phyloP scores from a whole-genome alignment of 2,113 vertebrate genomes.

The Syngnathus typhle region DNA sequence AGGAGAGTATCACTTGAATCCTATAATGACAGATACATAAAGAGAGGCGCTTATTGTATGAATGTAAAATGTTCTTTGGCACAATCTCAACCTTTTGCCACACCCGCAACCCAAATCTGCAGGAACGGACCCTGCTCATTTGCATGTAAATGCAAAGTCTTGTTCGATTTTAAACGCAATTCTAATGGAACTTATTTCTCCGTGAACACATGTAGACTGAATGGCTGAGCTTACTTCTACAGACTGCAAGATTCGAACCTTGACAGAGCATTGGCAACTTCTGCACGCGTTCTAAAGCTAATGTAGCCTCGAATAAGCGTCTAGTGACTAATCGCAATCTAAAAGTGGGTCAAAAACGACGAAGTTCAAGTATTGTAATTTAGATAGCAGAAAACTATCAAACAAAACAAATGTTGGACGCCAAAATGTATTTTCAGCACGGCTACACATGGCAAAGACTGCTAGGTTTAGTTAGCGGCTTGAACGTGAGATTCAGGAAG shows the following conservation, averaged over 20 bases:
- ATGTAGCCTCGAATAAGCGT: neutral
- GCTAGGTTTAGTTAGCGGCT: constrained; percentile 8
- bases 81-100: neutral
- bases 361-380: neutral
- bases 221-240: neutral
- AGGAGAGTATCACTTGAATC: constrained; percentile 55
- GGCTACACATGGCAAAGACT: too few species aligned
- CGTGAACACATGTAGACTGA: neutral
- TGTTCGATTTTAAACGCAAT: neutral
- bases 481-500: constrained; percentile 28
- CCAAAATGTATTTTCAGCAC: neutral
- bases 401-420: neutral
- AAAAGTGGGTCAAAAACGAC: neutral
- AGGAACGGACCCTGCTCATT: too few species aligned
- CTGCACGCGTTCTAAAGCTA: neutral
- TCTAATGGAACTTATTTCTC: neutral
- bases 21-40: neutral
- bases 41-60: neutral
- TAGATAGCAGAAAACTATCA: neutral
- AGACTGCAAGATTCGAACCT: neutral
- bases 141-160: neutral
- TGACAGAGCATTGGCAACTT: neutral
- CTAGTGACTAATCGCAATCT: neutral
- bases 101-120: neutral
- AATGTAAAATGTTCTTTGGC: neutral